These are phyloP conservation scores for Myotis daubentonii DNA, from an alignment of 2,797 vertebrate genomes.

Conservation along the genomic window DNA sequence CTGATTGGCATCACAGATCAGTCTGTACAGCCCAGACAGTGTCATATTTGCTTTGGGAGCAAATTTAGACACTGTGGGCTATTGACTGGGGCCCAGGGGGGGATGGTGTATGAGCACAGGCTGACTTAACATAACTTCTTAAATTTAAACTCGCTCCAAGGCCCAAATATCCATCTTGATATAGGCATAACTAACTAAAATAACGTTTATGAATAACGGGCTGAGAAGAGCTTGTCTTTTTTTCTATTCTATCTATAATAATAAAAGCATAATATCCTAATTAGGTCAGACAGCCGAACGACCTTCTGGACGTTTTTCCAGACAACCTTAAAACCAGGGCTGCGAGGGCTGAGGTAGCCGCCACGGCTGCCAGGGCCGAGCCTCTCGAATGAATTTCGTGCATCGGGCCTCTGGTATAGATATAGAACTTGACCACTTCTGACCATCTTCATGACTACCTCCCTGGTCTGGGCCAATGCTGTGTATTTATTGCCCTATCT, in stretches of 20 bases:
- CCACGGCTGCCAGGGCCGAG: too few relatives aligned
- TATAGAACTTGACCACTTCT: not conserved
- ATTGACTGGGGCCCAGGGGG: not conserved
- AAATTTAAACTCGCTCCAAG: not conserved
- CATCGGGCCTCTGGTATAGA: too few relatives aligned
- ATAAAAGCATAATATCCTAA: too few relatives aligned
- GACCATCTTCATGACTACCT: not conserved
- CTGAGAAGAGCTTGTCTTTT: not conserved
- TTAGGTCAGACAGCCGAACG: too few relatives aligned
- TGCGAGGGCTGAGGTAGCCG: too few relatives aligned
- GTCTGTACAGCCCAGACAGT: not conserved
- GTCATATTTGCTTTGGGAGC: not conserved
- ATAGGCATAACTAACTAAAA: not conserved
- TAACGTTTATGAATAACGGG: not conserved
- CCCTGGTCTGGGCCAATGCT: fast-evolving
- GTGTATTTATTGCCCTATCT: not conserved
- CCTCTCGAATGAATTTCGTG: too few relatives aligned
- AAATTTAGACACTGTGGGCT: not conserved
- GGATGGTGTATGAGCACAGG: not conserved
- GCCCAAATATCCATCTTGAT: not conserved
- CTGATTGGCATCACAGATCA: not conserved
- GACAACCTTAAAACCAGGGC: too few relatives aligned
- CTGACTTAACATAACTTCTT: not conserved
- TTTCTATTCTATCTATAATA: not conserved
- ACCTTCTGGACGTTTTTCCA: too few relatives aligned